Conservation (phyloP, 2,113 vertebrate genomes). For the Dromaius novaehollandiae region DNA sequence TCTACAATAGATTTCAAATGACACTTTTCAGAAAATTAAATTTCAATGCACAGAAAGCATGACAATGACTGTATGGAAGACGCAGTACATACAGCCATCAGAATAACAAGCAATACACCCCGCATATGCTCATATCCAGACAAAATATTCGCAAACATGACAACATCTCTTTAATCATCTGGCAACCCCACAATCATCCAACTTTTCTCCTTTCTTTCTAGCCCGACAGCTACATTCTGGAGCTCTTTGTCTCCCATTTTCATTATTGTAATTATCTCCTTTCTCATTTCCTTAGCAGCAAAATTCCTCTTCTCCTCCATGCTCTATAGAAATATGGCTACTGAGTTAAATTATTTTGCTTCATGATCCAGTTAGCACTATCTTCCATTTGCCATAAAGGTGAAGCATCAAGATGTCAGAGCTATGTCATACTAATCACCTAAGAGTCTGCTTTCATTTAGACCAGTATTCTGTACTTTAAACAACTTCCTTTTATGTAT, state of each 20-base stretch:
- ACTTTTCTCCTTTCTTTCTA: constrained; percentile 21
- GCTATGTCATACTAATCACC: fast-evolving
- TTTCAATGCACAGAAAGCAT: background rate
- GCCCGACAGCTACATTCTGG: background rate
- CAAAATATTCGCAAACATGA: constrained; percentile 40
- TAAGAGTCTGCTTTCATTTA: background rate
- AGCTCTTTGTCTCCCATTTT: background rate
- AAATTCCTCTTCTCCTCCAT: constrained; percentile 1
- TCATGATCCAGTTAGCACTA: background rate
- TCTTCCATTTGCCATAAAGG: background rate
- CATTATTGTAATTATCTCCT: constrained; percentile 39
- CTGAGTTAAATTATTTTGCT: background rate
- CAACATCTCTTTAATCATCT: constrained; percentile 4
- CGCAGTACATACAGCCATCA: background rate
- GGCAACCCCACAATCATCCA: constrained; percentile 23
- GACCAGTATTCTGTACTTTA: background rate
- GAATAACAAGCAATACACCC: background rate
- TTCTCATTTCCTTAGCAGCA: background rate
- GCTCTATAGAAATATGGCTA: background rate
- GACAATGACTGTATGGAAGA: background rate
- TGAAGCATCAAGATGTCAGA: background rate
- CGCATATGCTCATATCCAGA: background rate
- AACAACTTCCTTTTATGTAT: background rate
- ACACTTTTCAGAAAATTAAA: background rate
- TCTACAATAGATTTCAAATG: background rate